phyloP scores from a whole-genome alignment of 2,888 invertebrate species.

The Philaethria dido region DNA sequence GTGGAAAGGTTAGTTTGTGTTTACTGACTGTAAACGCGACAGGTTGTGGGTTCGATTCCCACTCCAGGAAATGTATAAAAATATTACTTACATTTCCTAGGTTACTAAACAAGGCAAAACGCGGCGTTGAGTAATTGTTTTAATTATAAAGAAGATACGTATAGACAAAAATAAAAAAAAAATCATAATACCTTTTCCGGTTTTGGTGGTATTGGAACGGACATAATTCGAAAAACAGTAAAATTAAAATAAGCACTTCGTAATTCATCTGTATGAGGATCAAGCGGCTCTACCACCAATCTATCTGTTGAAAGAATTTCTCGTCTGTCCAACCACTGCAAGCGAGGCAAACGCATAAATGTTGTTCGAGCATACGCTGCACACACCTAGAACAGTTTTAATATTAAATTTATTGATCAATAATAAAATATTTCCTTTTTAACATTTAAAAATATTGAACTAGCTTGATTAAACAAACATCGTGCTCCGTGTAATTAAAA shows the following conservation, averaged over 20 bases:
- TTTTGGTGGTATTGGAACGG: slow-evolving; percentile 79
- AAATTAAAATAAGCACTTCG: slow-evolving; percentile 73
- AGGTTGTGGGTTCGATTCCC: too few relatives aligned
- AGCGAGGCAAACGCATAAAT: slow-evolving; percentile 62
- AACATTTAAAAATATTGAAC: too few relatives aligned
- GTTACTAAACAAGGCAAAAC: too few relatives aligned
- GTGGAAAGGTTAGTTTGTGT: too few relatives aligned
- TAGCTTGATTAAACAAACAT: too few relatives aligned
- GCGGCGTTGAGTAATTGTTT: too few relatives aligned
- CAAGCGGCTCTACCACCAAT: slow-evolving; percentile 49
- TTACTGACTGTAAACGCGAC: too few relatives aligned
- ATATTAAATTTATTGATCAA: neutral
- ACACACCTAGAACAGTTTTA: slow-evolving; percentile 62
- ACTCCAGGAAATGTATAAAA: too few relatives aligned
- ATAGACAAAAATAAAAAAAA: neutral
- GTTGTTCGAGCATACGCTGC: slow-evolving; percentile 73
- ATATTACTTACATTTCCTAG: too few relatives aligned
- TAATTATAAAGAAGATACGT: neutral
- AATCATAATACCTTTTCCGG: slow-evolving; percentile 71
- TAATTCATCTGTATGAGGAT: slow-evolving; percentile 67
- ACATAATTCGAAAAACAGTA: slow-evolving; percentile 78
- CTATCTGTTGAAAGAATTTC: slow-evolving; percentile 68
- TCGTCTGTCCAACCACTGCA: slow-evolving; percentile 80
- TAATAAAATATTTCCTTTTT: too few relatives aligned
- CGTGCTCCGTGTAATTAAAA: too few relatives aligned